Evolutionary conservation across 2,797 vertebrate species (phyloP).

Genomic region (Lithobates sylvaticus): DNA sequence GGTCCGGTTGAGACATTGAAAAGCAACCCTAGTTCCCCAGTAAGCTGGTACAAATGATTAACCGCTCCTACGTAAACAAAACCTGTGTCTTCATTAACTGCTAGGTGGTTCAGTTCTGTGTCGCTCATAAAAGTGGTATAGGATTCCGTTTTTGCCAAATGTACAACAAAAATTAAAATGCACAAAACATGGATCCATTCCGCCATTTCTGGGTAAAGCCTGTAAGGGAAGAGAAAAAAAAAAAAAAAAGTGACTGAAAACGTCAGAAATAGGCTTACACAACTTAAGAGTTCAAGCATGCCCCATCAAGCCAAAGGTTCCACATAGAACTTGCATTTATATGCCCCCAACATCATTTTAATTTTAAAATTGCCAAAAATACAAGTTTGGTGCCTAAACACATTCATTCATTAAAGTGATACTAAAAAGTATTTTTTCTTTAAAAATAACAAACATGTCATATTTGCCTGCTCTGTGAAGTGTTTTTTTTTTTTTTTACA

Average conservation of each 20-base stretch:
- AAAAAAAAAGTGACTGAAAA: background rate
- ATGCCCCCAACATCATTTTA: too few relatives aligned
- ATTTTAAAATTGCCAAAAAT: too few relatives aligned
- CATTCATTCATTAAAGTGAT: too few relatives aligned
- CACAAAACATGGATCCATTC: slow-evolving; percentile 71
- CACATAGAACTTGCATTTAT: too few relatives aligned
- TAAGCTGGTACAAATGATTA: slow-evolving; percentile 87
- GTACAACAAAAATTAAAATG: slow-evolving; percentile 66
- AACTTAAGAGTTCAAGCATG: too few relatives aligned
- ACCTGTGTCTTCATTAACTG: slow-evolving; percentile 77
- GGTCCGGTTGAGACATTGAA: slow-evolving; percentile 82
- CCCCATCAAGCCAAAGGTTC: too few relatives aligned
- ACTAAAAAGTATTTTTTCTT: too few relatives aligned
- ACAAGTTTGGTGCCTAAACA: too few relatives aligned
- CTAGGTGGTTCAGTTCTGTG: slow-evolving; percentile 78
- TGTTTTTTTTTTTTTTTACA: too few relatives aligned
- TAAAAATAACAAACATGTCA: too few relatives aligned
- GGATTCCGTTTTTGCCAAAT: slow-evolving; percentile 67
- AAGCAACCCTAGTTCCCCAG: slow-evolving; percentile 73
- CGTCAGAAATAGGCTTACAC: background rate
- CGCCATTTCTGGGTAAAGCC: slow-evolving; percentile 74
- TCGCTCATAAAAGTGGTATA: slow-evolving; percentile 69
- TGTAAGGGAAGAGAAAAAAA: slow-evolving; percentile 60
- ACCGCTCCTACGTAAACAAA: slow-evolving; percentile 90
- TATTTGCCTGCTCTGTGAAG: too few relatives aligned